Evolutionary conservation across 92 coral and sea anemone species (phyloP), one percentile per base, ranked within the genome.

Genomic region (Epizoanthus rinbou): DNA sequence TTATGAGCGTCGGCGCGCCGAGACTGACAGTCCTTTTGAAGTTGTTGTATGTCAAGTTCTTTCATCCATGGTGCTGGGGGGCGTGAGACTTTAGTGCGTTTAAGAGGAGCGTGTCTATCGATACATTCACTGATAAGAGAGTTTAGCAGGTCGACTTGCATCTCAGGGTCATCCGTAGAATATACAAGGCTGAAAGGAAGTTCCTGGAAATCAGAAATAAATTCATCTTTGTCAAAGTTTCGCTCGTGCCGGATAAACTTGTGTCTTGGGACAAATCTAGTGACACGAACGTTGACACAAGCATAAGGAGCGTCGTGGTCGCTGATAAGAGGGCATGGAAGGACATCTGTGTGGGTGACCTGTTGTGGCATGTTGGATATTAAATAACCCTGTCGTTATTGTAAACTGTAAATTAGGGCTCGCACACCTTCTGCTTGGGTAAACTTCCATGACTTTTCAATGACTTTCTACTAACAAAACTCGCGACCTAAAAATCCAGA

Each of bases 61-160:
- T 24, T 69, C 74, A 19, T 69, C 74, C 74, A 69, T 69, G 74
- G 74, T 69, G 74, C 74, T 18, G 76, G 84, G 1, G 84, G 84
- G 23, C 84, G 59, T 62, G 84, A 62, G 59, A 80, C 37, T 65
- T 80, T 80, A 28, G 62, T 64, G 3, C 64, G 84, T 80, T 80
- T 22, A 28, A 80, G 84, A 37, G 84, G 84, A 43, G 74, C 74
- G 19, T 80, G 84, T 3, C 69, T 31, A 57, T 80, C 84, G 35
- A 79, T 66, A 15, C 82, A 76, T 5, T 58, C 82, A 76, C 45
- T 66, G 41, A 76, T 57, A 5, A 76, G 68, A 9, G 84, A 79
- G 84, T 79, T 21, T 43, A 58, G 84, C n/a, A 79, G 57, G 54
- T 63, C 18, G 53, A 80, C 75, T 80, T 80, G 84, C 39, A 31